Percentiles rank a stretch among this genome's conserved stretches.
phyloP scores from a whole-genome alignment of 2,888 invertebrate genomes.

The Micoletzkya japonica region DNA sequence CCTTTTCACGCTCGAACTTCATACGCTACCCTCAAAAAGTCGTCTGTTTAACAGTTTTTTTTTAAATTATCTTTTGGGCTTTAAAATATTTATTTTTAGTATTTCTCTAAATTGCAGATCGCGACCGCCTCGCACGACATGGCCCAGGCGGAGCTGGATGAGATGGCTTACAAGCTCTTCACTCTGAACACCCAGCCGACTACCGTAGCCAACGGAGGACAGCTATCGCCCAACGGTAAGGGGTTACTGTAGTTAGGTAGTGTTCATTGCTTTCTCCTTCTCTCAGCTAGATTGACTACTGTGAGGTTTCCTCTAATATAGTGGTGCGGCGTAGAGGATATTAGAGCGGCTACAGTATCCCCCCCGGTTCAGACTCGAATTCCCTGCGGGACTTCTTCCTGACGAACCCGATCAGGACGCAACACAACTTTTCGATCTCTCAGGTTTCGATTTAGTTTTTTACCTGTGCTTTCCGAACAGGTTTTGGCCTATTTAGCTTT shows the following conservation, averaged over 20 bases:
- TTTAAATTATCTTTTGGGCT: background rate
- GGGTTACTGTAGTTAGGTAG: background rate
- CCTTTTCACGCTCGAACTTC: too few relatives aligned
- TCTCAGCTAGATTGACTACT: background rate
- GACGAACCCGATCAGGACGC: slow-evolving; percentile 45
- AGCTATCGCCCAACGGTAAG: background rate
- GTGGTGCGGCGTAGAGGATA: background rate
- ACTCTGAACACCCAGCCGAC: slow-evolving; percentile 30
- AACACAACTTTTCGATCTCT: slow-evolving; percentile 55
- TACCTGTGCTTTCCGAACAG: background rate
- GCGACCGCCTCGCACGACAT: slow-evolving; percentile 54
- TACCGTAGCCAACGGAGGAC: background rate
- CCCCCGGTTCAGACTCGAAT: slow-evolving; percentile 20
- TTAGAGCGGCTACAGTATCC: too few relatives aligned
- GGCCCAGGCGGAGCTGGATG: slow-evolving; percentile 59
- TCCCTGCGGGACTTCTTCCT: slow-evolving; percentile 49
- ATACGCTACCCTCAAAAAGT: too few relatives aligned
- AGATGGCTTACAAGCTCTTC: slow-evolving; percentile 51
- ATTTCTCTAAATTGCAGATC: slow-evolving; percentile 36
- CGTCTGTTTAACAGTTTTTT: too few relatives aligned
- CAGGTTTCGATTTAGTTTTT: slow-evolving; percentile 38
- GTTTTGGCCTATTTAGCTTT: background rate
- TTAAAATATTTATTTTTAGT: background rate
- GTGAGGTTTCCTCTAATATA: background rate
- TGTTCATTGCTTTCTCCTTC: background rate